Base-by-base conservation (phyloP, 2,888 invertebrate genomes). In the Parthenolecanium corni region DNA sequence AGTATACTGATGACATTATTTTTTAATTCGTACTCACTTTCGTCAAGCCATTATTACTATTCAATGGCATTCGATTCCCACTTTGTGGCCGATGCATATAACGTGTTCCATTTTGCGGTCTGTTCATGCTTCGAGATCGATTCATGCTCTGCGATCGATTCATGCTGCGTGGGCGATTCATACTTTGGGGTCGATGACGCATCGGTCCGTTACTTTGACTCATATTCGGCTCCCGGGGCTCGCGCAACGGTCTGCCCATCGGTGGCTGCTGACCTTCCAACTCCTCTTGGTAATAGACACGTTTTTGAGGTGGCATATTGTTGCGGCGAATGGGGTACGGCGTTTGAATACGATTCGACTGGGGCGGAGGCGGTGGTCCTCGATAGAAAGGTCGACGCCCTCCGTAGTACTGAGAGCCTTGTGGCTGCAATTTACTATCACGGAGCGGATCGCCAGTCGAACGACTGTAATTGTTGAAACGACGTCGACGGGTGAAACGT, bases 361-460 rank as follows among this genome's bases (percentile, higher is more conserved):
- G 38, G 40, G 54, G 40, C 18, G 18, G 38, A 40, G 18, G 21
- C 40, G 20, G 20, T 2, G 6, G 4, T 14, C 31, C 31, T 4
- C n/a, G 38, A n/a, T 23, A 31, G 14, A 25, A 52, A n/a, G 52
- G 42, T 1, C 53, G 62, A 9, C 12, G 44, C 14, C 31, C 11
- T 4, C 25, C 21, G 25, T 62, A 52, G 23, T 47, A 40, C 6
- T 21, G 40, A 12, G 3, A 6, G 12, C 12, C 18, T 11, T 53
- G 52, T 18, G 2, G 16, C 16, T 23, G 42, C 18, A 53, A 20
- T 47, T 54, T 46, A 38, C 31, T 47, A 16, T 63, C 63, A 18
- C 62, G 53, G 25, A 62, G 36, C 56, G 64, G 62, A 42, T 64
- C 56, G 51, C 64, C 54, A 42, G 64, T 65, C 31, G 64, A 64